These are phyloP conservation scores for Phocoena phocoena DNA, from an alignment of 2,113 vertebrate genomes.

Conservation along the genomic window DNA sequence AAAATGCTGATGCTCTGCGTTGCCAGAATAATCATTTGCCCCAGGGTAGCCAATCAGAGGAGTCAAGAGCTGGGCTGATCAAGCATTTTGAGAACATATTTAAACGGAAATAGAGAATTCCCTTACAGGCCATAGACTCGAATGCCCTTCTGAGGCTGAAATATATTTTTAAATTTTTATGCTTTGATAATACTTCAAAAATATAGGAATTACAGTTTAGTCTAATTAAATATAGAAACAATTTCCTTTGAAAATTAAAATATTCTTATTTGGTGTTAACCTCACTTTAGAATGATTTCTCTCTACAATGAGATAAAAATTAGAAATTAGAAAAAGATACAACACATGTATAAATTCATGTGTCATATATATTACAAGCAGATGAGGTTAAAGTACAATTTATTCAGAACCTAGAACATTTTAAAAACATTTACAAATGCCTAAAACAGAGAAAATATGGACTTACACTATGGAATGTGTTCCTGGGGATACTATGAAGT, in stretches of 20 bases:
- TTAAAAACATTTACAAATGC: not conserved
- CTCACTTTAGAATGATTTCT: not conserved
- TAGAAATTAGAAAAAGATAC: not conserved
- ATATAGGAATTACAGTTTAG: not conserved
- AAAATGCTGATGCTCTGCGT: not conserved
- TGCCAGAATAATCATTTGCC: not conserved
- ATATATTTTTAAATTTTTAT: not conserved
- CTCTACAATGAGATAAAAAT: not conserved
- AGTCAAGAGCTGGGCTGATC: not conserved
- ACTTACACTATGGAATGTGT: not conserved
- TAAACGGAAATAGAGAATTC: not conserved
- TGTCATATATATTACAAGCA: not conserved
- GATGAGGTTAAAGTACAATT: not conserved
- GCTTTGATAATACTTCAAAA: not conserved
- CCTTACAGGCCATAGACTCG: not conserved
- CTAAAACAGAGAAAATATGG: not conserved
- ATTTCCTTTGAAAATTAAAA: constrained; percentile 10
- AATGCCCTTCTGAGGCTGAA: not conserved
- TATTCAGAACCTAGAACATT: not conserved
- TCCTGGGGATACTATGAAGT: not conserved
- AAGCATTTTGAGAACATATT: constrained; percentile 1
- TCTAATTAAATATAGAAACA: not conserved
- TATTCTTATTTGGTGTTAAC: not conserved
- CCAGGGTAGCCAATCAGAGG: not conserved
- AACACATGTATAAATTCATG: not conserved